Conservation (phyloP, 2,888 invertebrate genomes). For the Troides helena region DNA sequence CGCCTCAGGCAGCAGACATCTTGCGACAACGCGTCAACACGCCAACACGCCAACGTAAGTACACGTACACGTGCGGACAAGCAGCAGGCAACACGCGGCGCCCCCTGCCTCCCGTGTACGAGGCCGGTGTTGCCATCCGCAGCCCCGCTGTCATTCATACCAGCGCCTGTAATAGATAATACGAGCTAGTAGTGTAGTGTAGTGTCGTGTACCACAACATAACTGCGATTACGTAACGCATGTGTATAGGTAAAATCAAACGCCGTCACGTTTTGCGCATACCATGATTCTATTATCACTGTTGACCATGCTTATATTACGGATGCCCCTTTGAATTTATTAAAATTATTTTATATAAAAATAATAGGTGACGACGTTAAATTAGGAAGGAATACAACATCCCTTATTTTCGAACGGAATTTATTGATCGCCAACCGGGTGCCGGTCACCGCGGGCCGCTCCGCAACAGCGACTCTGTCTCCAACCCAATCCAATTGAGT, state of each 20-base stretch:
- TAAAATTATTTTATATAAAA: too few species aligned
- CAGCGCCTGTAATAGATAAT: conserved; percentile 11
- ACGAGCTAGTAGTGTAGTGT: conserved; percentile 5
- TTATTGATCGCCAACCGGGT: not conserved
- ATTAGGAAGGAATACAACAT: not conserved
- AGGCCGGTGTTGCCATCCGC: conserved; percentile 5
- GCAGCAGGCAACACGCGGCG: too few species aligned
- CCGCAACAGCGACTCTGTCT: not conserved
- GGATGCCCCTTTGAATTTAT: too few species aligned
- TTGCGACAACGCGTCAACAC: too few species aligned
- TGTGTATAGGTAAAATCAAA: conserved; percentile 17
- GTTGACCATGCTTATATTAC: too few species aligned
- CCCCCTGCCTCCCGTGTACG: too few species aligned
- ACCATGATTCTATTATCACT: not conserved
- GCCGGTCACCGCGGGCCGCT: not conserved
- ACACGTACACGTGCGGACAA: too few species aligned
- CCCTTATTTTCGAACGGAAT: conserved; percentile 16
- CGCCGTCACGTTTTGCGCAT: not conserved
- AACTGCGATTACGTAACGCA: conserved; percentile 20
- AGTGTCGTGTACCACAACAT: not conserved
- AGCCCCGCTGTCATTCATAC: not conserved
- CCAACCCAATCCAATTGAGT: not conserved
- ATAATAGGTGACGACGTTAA: not conserved
- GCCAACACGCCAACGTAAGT: too few species aligned
- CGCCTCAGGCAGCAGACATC: too few species aligned